These are phyloP conservation scores for Scomber colias DNA, from an alignment of 2,113 vertebrate genomes.

Conservation along the genomic window DNA sequence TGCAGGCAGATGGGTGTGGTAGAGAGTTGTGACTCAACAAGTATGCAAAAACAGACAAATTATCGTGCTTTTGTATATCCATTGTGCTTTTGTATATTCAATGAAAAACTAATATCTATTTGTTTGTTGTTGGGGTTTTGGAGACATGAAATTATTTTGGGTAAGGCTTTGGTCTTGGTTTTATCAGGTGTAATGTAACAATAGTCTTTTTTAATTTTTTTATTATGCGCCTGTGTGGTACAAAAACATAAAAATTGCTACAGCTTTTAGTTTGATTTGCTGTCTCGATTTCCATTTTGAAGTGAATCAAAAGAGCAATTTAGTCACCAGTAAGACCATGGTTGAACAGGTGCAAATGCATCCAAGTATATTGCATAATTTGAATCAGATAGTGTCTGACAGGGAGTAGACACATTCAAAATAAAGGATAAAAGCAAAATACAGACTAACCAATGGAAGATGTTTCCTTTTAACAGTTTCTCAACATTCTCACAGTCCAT, in stretches of 20 bases:
- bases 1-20: too few relatives aligned
- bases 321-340: not conserved
- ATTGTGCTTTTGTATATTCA: too few relatives aligned
- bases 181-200: too few relatives aligned
- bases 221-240: not conserved
- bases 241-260: not conserved
- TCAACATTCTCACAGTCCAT: constrained; percentile 35
- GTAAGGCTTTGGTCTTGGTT: too few relatives aligned
- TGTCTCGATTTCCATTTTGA: not conserved
- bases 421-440: not conserved
- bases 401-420: too few relatives aligned
- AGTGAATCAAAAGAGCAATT: not conserved
- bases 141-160: too few relatives aligned
- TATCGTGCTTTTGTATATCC: too few relatives aligned
- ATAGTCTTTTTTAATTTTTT: not conserved
- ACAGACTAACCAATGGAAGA: not conserved
- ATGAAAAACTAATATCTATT: too few relatives aligned
- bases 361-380: not conserved
- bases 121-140: too few relatives aligned
- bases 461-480: constrained; percentile 9
- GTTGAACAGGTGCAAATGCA: not conserved
- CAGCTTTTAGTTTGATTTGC: not conserved
- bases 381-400: too few relatives aligned
- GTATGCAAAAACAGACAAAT: too few relatives aligned
- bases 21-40: too few relatives aligned